Evolutionary conservation across 2,888 invertebrate species (phyloP), one percentile per base, ranked within the genome.

Genomic region (Cheilosia pagana): DNA sequence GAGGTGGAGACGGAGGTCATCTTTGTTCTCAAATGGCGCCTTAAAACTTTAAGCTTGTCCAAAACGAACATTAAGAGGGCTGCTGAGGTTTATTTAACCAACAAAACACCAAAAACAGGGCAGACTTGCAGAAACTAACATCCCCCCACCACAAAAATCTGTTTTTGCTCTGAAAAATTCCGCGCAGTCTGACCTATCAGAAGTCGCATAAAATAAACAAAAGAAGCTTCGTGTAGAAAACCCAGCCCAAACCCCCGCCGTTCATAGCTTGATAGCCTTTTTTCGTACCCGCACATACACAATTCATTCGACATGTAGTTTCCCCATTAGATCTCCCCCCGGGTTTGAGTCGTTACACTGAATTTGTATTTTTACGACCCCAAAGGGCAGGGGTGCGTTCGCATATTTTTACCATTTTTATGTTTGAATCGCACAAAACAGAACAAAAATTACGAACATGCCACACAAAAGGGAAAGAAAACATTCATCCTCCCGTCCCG

Each of bases 391-490:
- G 14, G 53, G 45, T 43, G 25, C 41, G 57, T 53, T 75, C 57
- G 63, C 50, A 45, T 65, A 65, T 71, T 59, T 71, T 75, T 71
- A 25, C 53, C 71, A 57, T 78, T 72, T 65, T 65, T 39, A 65
- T 57, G 52, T 7, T 45, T 53, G 23, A 39, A 31, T 3, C 21
- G 28, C 53, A 28, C 50, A 41, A 39, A n/a, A 10, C 50, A 10
- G 35, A 35, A 35, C 35, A 35, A 12, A 35, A 35, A 12, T 12
- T 35, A 12, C 35, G 35, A 35, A 35, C 12, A 12, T 12, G 10
- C 28, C 35, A n/a, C 19, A 62, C 43, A 50, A 70, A 39, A 59
- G 45, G 16, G 35, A 50, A 59, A 3, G 43, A 72, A 62, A 41
- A 59, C 35, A n/a, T 50, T 12, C 52, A 57, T 43, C 53, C 62